Percentiles rank a stretch among this genome's conserved stretches.
phyloP scores from a whole-genome alignment of 2,888 invertebrate species.

The Hyposoter dolosus region DNA sequence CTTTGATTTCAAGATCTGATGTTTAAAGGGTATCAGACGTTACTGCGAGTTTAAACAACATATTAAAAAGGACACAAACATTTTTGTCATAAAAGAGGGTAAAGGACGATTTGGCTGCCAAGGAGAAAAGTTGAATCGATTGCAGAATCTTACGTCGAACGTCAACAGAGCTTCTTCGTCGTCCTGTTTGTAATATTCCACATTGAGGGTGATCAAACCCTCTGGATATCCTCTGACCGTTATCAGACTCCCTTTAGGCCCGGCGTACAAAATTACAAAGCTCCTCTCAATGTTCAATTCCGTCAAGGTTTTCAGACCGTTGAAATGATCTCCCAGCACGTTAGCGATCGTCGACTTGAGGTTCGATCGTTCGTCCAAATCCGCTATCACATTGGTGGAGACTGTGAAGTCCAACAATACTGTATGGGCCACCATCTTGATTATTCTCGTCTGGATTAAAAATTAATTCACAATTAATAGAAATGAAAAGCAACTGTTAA shows the following conservation, averaged over 20 bases:
- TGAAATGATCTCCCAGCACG: constrained; percentile 90
- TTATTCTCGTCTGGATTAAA: not conserved
- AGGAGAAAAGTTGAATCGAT: not conserved
- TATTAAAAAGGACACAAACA: not conserved
- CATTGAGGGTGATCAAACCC: constrained; percentile 92
- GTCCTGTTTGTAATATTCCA: constrained; percentile 93
- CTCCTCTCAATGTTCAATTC: constrained; percentile 90
- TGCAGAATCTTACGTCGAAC: constrained; percentile 89
- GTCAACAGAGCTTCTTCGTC: constrained; percentile 90
- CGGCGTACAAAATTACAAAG: constrained; percentile 89
- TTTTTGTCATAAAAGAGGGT: not conserved
- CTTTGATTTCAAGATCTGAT: not conserved
- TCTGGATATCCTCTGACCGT: constrained; percentile 90
- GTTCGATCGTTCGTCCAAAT: constrained; percentile 88
- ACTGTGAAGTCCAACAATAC: constrained; percentile 92
- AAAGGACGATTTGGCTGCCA: not conserved
- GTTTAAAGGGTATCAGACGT: not conserved
- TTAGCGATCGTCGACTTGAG: constrained; percentile 89
- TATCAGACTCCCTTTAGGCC: constrained; percentile 89
- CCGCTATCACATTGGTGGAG: constrained; percentile 89
- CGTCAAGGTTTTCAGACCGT: constrained; percentile 89
- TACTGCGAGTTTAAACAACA: constrained; percentile 4
- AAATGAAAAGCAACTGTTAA: not conserved
- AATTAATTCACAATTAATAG: not conserved
- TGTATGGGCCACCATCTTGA: constrained; percentile 92